Base-by-base conservation (phyloP, 2,888 invertebrate genomes). In the Halocaridina rubra region DNA sequence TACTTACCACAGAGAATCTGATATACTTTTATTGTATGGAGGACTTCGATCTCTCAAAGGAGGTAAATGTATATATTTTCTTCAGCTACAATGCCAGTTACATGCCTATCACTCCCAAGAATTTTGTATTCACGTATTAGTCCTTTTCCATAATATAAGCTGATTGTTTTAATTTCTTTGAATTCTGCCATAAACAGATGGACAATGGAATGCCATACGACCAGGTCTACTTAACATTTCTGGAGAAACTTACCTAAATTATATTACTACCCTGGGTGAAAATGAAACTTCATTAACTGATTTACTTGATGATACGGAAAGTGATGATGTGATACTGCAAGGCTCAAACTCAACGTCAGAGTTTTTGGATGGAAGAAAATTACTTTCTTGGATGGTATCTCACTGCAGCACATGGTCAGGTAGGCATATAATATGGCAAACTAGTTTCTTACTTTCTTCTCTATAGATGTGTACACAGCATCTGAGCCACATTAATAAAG, bases 391-490 rank as follows among this genome's bases (percentile, higher is more conserved):
- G 79, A 79, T 79, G 79, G 79, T 46, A 30, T 79, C 79, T 16
- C 79, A 79, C 30, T 79, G 79, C 53, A 69, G 57, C 61, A 80
- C 72, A 13, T 27, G n/a, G 4, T 80, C 80, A 33, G 80, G 80
- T 71, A 13, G 8, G 64, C 30, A 19, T 24, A 1, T 53, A 53
- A 53, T n/a, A 53, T 13, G 53, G 53, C 13, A 53, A 1, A 53
- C n/a, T 16, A 16, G 1, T 53, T 64, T 13, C 64, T 64, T 64
- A 13, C 64, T 10, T 19, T 19, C 10, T 61, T 1, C n/a, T n/a
- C n/a, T n/a, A n/a, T n/a, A n/a, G n/a, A n/a, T n/a, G n/a, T n/a
- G n/a, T n/a, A n/a, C n/a, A n/a, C n/a, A n/a, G n/a, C n/a, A n/a
- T n/a, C n/a, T n/a, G n/a, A n/a, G n/a, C n/a, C n/a, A n/a, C n/a